These are phyloP conservation scores for Heterotilapia buettikoferi DNA, from an alignment of 2,113 vertebrate genomes.

Conservation along the genomic window DNA sequence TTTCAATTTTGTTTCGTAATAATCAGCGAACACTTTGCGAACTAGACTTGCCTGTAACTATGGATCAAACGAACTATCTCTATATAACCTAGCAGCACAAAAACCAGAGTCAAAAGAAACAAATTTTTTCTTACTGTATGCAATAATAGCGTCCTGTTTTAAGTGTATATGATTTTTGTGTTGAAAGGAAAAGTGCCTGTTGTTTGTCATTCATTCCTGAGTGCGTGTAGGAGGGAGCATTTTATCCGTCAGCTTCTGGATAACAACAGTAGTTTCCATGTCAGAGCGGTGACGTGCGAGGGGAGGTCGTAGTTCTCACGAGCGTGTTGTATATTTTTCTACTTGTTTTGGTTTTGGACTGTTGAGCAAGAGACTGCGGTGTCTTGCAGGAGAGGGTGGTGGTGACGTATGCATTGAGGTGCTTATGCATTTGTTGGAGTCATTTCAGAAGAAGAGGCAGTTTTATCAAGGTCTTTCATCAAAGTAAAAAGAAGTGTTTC, in stretches of 20 bases:
- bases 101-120: conserved; percentile 1
- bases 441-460: conserved; percentile 47
- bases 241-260: conserved; percentile 21
- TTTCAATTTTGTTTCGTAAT: not conserved
- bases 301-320: conserved; percentile 51
- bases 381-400: conserved; percentile 8
- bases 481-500: conserved; percentile 59
- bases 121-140: conserved; percentile 42
- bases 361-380: conserved; percentile 1
- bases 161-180: conserved; percentile 22
- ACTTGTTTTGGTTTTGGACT: conserved; percentile 47
- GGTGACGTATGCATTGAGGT: conserved; percentile 1
- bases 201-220: conserved; percentile 61
- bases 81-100: conserved; percentile 5
- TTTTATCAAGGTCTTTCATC: conserved; percentile 70
- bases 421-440: conserved; percentile 29
- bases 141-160: conserved; percentile 56
- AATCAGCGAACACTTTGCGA: not conserved
- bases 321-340: conserved; percentile 68
- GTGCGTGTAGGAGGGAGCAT: conserved; percentile 8
- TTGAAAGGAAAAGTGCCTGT: conserved; percentile 74
- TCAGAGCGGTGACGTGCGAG: conserved; percentile 15
- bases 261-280: conserved; percentile 35
- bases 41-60: conserved; percentile 22
- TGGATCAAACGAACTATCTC: not conserved